phyloP scores from a whole-genome alignment of 2,888 invertebrate species.

The Cheilosia variabilis region DNA sequence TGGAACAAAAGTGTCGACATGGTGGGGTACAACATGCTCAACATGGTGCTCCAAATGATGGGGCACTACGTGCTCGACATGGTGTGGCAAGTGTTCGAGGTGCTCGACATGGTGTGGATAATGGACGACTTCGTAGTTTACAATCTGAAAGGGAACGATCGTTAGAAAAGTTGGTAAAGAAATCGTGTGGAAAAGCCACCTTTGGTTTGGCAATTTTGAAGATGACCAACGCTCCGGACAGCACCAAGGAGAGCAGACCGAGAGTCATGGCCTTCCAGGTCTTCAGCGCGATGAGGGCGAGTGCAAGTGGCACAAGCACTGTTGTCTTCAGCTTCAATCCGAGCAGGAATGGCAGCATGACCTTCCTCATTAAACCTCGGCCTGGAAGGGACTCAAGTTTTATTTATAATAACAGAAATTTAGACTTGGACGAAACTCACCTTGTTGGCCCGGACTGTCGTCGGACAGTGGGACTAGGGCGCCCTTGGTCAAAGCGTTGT shows the following conservation, averaged over 20 bases:
- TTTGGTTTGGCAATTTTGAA: slow-evolving; percentile 95
- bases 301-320: slow-evolving; percentile 91
- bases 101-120: slow-evolving; percentile 86
- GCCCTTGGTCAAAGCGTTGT: slow-evolving; percentile 86
- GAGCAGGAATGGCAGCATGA: slow-evolving; percentile 92
- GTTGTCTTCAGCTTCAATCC: slow-evolving; percentile 94
- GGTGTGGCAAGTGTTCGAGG: slow-evolving; percentile 81
- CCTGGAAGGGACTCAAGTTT: slow-evolving; percentile 84
- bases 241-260: slow-evolving; percentile 92
- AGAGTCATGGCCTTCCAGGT: slow-evolving; percentile 95
- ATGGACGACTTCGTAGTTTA: slow-evolving; percentile 94
- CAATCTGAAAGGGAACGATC: slow-evolving; percentile 83
- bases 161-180: neutral
- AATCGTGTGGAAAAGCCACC: slow-evolving; percentile 80
- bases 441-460: slow-evolving; percentile 81
- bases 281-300: slow-evolving; percentile 93
- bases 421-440: slow-evolving; percentile 72
- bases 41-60: slow-evolving; percentile 83
- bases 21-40: slow-evolving; percentile 78
- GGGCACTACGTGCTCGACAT: slow-evolving; percentile 78
- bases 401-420: neutral
- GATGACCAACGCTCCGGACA: slow-evolving; percentile 93
- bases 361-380: slow-evolving; percentile 92
- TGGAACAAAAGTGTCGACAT: slow-evolving; percentile 77
- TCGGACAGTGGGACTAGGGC: slow-evolving; percentile 89